Evolutionary conservation across 2,888 invertebrate species (phyloP).

Genomic region (Hemaris fuciformis): DNA sequence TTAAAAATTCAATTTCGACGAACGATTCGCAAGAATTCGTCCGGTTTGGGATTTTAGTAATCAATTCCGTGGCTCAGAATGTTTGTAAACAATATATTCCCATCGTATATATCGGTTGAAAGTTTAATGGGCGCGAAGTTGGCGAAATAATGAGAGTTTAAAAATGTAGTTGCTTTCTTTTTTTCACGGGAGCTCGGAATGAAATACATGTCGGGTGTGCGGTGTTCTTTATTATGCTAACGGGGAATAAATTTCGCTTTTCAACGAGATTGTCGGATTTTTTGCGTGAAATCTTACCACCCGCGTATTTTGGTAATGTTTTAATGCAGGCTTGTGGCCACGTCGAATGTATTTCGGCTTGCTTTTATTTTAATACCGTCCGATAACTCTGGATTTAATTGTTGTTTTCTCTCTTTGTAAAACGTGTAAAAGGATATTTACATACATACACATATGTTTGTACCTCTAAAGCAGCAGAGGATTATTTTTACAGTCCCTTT

Average conservation of each 20-base stretch:
- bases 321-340: neutral
- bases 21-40: conserved; percentile 33
- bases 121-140: conserved; percentile 36
- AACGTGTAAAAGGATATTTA: too few relatives aligned
- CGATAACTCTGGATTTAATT: too few relatives aligned
- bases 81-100: conserved; percentile 39
- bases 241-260: neutral
- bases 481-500: too few relatives aligned
- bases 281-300: neutral
- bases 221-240: conserved; percentile 6
- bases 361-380: too few relatives aligned
- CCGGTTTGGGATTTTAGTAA: conserved; percentile 39
- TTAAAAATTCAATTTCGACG: conserved; percentile 53
- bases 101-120: conserved; percentile 25
- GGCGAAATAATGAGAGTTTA: conserved; percentile 49
- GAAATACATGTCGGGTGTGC: conserved; percentile 23
- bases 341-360: too few relatives aligned
- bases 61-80: conserved; percentile 41
- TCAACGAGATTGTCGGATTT: conserved; percentile 4
- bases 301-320: neutral
- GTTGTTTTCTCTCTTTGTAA: too few relatives aligned
- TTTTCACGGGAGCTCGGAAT: conserved; percentile 21
- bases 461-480: too few relatives aligned
- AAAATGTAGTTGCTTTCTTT: conserved; percentile 42
- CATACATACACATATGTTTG: too few relatives aligned